phyloP scores from a whole-genome alignment of 2,888 invertebrate genomes.

The Altica lythri region DNA sequence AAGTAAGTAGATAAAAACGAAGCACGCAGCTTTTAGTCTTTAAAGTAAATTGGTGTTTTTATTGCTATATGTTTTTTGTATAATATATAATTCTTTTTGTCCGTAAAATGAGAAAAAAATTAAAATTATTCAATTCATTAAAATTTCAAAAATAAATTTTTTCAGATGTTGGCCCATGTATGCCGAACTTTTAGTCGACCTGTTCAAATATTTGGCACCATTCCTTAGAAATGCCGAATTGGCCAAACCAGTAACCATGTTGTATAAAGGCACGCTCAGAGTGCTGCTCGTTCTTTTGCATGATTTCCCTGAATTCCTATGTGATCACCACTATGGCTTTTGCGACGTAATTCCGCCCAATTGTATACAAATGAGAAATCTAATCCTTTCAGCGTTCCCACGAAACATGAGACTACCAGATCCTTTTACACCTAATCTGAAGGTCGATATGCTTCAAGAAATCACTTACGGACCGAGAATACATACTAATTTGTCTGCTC shows the following conservation, averaged over 20 bases:
- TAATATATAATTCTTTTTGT: no score
- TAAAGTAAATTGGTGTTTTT: neutral
- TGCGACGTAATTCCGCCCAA: constrained; percentile 99
- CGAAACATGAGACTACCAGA: constrained; percentile 98
- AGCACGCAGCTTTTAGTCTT: neutral
- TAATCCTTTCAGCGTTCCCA: constrained; percentile 97
- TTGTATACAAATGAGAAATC: constrained; percentile 98
- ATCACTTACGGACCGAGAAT: constrained; percentile 88
- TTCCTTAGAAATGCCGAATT: constrained; percentile 97
- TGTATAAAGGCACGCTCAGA: constrained; percentile 85
- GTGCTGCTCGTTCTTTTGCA: constrained; percentile 94
- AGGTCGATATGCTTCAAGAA: constrained; percentile 89
- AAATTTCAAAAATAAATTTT: no score
- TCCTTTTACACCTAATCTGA: constrained; percentile 97
- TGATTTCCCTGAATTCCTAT: constrained; percentile 98
- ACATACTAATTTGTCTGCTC: constrained; percentile 81
- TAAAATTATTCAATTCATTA: no score
- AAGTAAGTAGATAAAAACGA: constrained; percentile 62
- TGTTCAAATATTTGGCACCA: constrained; percentile 93
- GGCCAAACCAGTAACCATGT: constrained; percentile 87
- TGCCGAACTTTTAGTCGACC: constrained; percentile 91
- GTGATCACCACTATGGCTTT: constrained; percentile 98
- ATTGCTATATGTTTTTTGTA: no score
- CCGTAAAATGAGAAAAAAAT: no score
- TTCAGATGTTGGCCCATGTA: constrained; percentile 89